Evolutionary conservation across 2,113 vertebrate species (phyloP).

Genomic region (Nothobranchius kuhntae): DNA sequence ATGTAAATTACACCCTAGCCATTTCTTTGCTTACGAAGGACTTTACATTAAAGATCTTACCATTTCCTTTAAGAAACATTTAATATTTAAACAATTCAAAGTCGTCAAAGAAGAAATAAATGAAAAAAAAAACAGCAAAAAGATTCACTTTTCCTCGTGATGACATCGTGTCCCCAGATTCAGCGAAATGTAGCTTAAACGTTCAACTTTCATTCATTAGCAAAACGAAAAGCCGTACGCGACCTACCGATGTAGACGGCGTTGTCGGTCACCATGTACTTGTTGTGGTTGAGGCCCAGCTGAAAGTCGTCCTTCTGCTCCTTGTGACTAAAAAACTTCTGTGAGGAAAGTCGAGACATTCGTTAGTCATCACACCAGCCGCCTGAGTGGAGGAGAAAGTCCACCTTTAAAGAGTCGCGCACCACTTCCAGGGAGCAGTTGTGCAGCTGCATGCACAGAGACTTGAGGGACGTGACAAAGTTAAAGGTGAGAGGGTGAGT

Average conservation of each 20-base stretch:
- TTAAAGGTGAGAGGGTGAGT: slow-evolving; percentile 75
- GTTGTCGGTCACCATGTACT: slow-evolving; percentile 74
- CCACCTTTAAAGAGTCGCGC: slow-evolving; percentile 10
- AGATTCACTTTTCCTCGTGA: no score
- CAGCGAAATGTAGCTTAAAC: no score
- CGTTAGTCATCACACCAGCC: no score
- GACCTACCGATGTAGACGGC: slow-evolving; percentile 66
- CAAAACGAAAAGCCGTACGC: background rate
- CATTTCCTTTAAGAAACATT: no score
- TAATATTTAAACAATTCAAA: no score
- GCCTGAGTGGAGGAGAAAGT: background rate
- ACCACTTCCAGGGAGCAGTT: slow-evolving; percentile 75
- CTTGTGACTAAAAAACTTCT: slow-evolving; percentile 69
- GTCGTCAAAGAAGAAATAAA: no score
- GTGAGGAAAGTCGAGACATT: background rate
- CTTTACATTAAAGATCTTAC: no score
- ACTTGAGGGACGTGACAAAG: slow-evolving; percentile 68
- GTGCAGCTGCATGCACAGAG: slow-evolving; percentile 63
- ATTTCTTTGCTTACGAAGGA: no score
- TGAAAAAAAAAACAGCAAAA: no score
- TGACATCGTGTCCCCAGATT: no score
- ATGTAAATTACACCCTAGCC: no score
- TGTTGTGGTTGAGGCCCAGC: slow-evolving; percentile 72
- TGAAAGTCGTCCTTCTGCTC: slow-evolving; percentile 55
- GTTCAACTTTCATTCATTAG: no score